phyloP scores from a whole-genome alignment of 2,113 vertebrate genomes.

The Megaceryle maxima region DNA sequence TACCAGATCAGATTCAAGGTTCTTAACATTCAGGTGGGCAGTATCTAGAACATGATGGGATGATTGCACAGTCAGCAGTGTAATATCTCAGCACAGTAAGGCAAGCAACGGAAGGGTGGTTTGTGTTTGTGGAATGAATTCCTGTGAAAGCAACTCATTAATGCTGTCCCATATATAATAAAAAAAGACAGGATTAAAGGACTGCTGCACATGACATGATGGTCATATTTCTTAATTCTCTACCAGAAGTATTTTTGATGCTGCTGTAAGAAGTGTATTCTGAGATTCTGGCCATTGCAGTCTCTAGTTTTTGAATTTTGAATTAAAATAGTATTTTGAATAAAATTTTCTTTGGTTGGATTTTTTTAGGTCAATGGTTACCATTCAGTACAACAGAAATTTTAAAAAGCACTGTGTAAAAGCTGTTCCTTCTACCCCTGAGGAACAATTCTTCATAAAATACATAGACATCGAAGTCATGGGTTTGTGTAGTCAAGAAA shows the following conservation, averaged over 20 bases:
- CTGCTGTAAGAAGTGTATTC: too few relatives aligned
- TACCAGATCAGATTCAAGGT: not conserved
- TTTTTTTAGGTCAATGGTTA: too few relatives aligned
- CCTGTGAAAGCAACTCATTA: not conserved
- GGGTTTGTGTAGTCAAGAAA: too few relatives aligned
- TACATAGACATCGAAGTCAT: too few relatives aligned
- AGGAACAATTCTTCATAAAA: too few relatives aligned
- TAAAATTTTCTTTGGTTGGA: too few relatives aligned
- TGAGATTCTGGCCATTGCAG: too few relatives aligned
- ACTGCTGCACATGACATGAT: not conserved
- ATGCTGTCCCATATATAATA: not conserved
- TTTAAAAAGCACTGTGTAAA: too few relatives aligned
- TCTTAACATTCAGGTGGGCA: not conserved
- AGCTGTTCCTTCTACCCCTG: too few relatives aligned
- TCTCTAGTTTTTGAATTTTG: too few relatives aligned
- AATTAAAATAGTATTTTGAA: too few relatives aligned
- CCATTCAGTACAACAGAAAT: too few relatives aligned
- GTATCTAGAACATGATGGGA: not conserved
- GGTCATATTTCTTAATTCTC: not conserved
- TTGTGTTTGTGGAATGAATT: not conserved
- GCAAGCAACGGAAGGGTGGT: not conserved
- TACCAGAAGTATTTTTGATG: not conserved
- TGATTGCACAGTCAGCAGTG: not conserved
- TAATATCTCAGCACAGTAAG: not conserved
- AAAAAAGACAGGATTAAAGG: not conserved